Evolutionary conservation across 1,140 invertebrate species (phyloP), one percentile per base, ranked within the genome.

Genomic region (Trichoplusia ni): DNA sequence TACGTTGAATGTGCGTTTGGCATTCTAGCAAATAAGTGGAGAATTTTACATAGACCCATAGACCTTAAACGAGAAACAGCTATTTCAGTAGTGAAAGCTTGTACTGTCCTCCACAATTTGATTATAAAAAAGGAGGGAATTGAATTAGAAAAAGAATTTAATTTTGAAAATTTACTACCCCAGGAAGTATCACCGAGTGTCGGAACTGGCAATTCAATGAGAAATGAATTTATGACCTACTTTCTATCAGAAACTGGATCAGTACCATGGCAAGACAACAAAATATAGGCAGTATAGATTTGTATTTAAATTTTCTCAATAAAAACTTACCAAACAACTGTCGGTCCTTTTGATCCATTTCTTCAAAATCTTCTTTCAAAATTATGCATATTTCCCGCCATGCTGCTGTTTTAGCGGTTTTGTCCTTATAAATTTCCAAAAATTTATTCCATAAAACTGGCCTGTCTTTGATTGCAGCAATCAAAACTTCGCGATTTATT

Each of bases 11-110:
- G 64, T 31, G 60, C 84, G 31, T 92, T 92, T 82, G 91, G 89
- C 5, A 90, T 90, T 65, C 40, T 91, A 37, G 68, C 84, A 14
- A 73, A 74, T 18, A 82, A 81, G 64, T 91, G 86, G 86, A 42
- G 77, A 69, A 76, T 91, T 64, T 89, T 90, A 59, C 73, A 74
- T 33, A 67, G 42, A 11, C 23, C 76, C 27, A 75, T 84, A 18
- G 54, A 67, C 54, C 69, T 76, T 27, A 23, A 40, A 54, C 42
- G 54, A 60, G 66, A 72, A 69, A 59, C 69, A 60, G 65, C 65
- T 53, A 47, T 69, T 46, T 54, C 60, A 38, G 64, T 72, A 64
- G 42, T 65, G 60, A 29, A 72, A 69, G 33, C 66, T 38, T 69
- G 61, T 56, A 64, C 65, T 64, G 65, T 69, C 61, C 44, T 44